Percentiles rank a stretch among this genome's conserved stretches.
Conservation (phyloP, 2,888 invertebrate species). For the Rhodophaea formosa region DNA sequence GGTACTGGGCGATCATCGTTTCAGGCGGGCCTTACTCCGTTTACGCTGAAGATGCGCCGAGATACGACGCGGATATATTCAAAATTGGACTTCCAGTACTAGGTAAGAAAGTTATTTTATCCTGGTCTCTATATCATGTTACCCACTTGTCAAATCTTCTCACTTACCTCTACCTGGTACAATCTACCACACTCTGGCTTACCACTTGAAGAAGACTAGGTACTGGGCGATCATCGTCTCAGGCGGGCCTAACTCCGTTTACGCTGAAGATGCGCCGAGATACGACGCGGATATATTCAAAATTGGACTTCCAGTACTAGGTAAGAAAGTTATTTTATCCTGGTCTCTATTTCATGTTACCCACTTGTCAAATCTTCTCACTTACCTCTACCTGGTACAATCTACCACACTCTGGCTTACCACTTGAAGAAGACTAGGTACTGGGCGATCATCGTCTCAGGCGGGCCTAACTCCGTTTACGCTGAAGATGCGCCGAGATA, state of each 20-base stretch:
- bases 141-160: too few relatives aligned
- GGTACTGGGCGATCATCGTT: constrained; percentile 97
- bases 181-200: too few relatives aligned
- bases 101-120: constrained; percentile 70
- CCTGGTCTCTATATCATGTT: too few relatives aligned
- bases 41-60: constrained; percentile 95
- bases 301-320: constrained; percentile 95
- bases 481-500: constrained; percentile 96
- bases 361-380: too few relatives aligned
- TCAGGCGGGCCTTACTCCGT: constrained; percentile 99
- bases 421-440: constrained; percentile 91
- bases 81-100: constrained; percentile 96
- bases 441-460: constrained; percentile 97
- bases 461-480: constrained; percentile 98
- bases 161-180: too few relatives aligned
- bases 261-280: constrained; percentile 94
- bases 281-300: constrained; percentile 98
- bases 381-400: too few relatives aligned
- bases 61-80: constrained; percentile 97
- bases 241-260: constrained; percentile 98
- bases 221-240: constrained; percentile 98
- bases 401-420: too few relatives aligned
- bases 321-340: constrained; percentile 57
- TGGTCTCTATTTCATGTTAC: too few relatives aligned
- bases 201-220: constrained; percentile 89